These are phyloP conservation scores for Psilopsiagon aurifrons DNA, from an alignment of 2,113 vertebrate genomes.

Conservation along the genomic window DNA sequence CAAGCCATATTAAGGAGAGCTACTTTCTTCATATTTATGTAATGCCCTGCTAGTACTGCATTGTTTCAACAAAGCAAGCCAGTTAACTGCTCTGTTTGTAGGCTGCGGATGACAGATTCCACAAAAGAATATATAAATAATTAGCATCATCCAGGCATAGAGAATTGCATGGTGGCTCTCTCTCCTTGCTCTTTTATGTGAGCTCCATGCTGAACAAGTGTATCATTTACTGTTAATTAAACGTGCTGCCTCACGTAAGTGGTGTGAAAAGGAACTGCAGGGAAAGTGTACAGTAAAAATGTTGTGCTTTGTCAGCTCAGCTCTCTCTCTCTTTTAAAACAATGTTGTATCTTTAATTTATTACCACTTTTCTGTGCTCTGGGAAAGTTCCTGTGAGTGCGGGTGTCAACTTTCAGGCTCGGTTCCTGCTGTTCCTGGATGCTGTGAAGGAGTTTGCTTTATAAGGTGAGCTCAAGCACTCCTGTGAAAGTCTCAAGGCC, in stretches of 20 bases:
- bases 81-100: not conserved
- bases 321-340: not conserved
- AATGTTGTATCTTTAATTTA: conserved; percentile 37
- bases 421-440: not conserved
- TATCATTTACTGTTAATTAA: not conserved
- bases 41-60: not conserved
- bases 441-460: conserved; percentile 8
- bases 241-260: not conserved
- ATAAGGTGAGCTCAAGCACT: conserved; percentile 2
- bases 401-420: not conserved
- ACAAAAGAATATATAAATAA: conserved; percentile 25
- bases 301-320: not conserved
- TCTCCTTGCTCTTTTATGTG: not conserved
- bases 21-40: conserved; percentile 9
- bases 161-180: not conserved
- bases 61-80: not conserved
- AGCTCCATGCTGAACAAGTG: not conserved
- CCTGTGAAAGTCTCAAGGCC: not conserved
- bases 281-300: not conserved
- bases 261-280: not conserved
- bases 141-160: not conserved
- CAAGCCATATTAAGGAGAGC: not conserved
- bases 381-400: not conserved
- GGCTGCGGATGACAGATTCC: not conserved
- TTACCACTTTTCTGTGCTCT: not conserved